Evolutionary conservation across 2,888 invertebrate species (phyloP).

Genomic region (Lasioglossum morio): DNA sequence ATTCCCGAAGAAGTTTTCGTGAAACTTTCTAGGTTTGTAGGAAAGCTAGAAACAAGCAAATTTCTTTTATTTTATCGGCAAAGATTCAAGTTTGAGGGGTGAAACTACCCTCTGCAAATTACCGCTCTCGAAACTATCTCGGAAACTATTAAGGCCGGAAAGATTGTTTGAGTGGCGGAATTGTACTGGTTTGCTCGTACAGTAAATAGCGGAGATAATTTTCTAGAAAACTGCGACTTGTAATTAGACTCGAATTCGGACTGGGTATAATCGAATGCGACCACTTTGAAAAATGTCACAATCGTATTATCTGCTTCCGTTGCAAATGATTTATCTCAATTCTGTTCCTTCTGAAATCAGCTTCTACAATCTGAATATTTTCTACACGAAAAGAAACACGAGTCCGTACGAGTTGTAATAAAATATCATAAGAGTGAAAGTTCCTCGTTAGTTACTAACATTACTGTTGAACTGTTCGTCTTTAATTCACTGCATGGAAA

Average conservation of each 20-base stretch:
- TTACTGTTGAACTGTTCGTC: neutral
- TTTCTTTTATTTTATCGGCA: neutral
- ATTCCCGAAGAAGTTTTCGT: neutral
- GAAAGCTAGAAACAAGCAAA: neutral
- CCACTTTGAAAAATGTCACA: neutral
- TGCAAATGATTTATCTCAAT: neutral
- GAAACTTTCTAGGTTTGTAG: neutral
- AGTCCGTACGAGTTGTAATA: neutral
- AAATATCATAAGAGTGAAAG: neutral
- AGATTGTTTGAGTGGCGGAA: neutral
- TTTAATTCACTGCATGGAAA: neutral
- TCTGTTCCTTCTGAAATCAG: no score
- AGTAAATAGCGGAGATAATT: neutral
- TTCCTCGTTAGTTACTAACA: neutral
- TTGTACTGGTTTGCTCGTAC: neutral
- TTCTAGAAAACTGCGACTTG: neutral
- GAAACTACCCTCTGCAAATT: neutral
- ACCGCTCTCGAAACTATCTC: neutral
- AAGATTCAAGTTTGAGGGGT: neutral
- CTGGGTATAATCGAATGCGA: neutral
- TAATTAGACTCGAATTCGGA: neutral
- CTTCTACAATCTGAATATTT: neutral
- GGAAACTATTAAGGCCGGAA: neutral
- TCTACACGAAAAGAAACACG: neutral
- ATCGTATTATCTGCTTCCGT: neutral